Base-by-base conservation (phyloP, 2,888 invertebrate species). In the Amphipoea oculea region DNA sequence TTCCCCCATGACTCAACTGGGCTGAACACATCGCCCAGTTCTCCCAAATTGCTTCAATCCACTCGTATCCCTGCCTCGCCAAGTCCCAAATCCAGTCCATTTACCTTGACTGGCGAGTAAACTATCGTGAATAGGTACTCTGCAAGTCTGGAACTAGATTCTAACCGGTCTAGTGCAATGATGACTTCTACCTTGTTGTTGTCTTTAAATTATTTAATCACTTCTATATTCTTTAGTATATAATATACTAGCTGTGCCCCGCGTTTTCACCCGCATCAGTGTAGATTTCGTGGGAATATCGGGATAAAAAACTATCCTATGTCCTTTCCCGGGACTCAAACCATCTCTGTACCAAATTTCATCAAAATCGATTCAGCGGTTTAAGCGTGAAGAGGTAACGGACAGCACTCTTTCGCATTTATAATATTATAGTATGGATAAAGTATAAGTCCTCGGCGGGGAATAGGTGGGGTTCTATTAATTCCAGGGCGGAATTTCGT, bases 151-250 rank as follows among this genome's bases (percentile, higher is more conserved):
- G 29, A 66, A 66, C 62, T 29, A 66, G 79, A 67, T 71, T 67
- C 36, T 54, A 81, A 76, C 81, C 45, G 62, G 76, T 81, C 17
- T 71, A 70, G 70, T 65, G 17, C 80, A 72, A 42, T 57, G 68
- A 36, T 23, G 72, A 69, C 42, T 40, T 42, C 60, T 54, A 48
- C 40, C 36, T 60, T 48, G 62, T 51, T 45, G 23, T 60, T 36
- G 29, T 57, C 9, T 48, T 79, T 63, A 36, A 14, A 36, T 20
- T 65, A 42, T 73, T 62, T 17, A 51, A 42, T 48, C 9, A 45
- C 36, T 36, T 42, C 29, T 62, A 29, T 7, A 62, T 62, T 23
- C 9, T 69, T 12, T 45, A 9, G 29, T 29, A 29, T 29, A 62
- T 29, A 3, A 62, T 11, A 29, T 14, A 14, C 36, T 36, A 36